Percentiles rank a stretch among this genome's conserved stretches.
Evolutionary conservation across 2,113 vertebrate genomes (phyloP).

Genomic region (Gymnogyps californianus): DNA sequence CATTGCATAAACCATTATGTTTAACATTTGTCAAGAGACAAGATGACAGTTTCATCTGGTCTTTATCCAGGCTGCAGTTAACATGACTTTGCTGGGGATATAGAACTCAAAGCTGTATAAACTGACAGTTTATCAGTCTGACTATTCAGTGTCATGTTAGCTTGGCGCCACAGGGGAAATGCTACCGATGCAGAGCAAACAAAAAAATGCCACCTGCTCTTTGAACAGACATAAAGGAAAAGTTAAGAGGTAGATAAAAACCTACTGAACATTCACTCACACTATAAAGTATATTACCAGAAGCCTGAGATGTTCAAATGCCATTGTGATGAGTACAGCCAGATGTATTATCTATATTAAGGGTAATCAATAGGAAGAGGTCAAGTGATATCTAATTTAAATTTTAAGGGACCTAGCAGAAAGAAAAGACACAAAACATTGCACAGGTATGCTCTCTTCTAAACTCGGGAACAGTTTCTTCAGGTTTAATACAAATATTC

Average conservation of each 20-base stretch:
- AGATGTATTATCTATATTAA: not conserved
- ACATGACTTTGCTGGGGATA: not conserved
- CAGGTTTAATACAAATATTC: not conserved
- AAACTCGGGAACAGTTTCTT: not conserved
- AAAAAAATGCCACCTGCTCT: not conserved
- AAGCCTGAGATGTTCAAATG: not conserved
- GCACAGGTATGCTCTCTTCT: not conserved
- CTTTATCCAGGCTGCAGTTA: not conserved
- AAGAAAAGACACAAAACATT: not conserved
- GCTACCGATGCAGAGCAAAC: not conserved
- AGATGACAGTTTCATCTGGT: not conserved
- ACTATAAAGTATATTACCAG: not conserved
- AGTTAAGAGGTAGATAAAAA: not conserved
- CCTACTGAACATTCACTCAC: not conserved
- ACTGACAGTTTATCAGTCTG: not conserved
- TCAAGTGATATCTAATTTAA: not conserved
- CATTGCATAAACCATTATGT: not conserved
- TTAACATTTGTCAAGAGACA: not conserved
- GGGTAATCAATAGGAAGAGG: not conserved
- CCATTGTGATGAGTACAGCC: not conserved
- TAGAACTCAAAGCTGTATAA: not conserved
- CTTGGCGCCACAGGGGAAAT: not conserved
- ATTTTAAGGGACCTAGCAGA: not conserved
- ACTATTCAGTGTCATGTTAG: not conserved
- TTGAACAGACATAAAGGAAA: not conserved